phyloP scores from a whole-genome alignment of 2,113 vertebrate genomes.

The Rhinoderma darwinii region DNA sequence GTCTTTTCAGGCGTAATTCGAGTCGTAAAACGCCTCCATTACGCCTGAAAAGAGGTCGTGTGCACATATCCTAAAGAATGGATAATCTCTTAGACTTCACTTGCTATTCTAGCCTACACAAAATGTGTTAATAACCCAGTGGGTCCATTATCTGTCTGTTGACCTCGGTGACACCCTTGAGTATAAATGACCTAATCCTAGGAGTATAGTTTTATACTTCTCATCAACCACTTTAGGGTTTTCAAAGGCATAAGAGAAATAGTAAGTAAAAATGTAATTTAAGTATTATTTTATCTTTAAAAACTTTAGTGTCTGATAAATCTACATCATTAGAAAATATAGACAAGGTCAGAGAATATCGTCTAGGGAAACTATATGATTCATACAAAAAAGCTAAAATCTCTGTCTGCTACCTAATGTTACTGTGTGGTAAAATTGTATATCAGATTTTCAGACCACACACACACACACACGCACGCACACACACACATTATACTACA shows the following conservation, averaged over 20 bases:
- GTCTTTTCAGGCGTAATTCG: too few species aligned
- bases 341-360: conserved; percentile 39
- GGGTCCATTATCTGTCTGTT: too few species aligned
- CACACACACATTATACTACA: too few species aligned
- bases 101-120: too few species aligned
- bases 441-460: neutral
- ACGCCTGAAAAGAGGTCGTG: too few species aligned
- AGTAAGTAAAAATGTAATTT: conserved; percentile 11
- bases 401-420: neutral
- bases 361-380: neutral
- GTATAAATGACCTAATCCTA: neutral
- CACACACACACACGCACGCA: too few species aligned
- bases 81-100: too few species aligned
- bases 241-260: conserved; percentile 13
- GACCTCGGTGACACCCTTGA: neutral
- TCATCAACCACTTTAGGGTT: neutral
- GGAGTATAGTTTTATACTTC: neutral
- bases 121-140: too few species aligned
- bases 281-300: conserved; percentile 49
- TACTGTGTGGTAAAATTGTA: neutral
- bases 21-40: too few species aligned
- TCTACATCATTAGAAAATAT: conserved; percentile 27
- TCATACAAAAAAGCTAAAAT: neutral
- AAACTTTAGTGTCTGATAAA: conserved; percentile 34
- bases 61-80: too few species aligned